Percentiles rank a stretch among this genome's conserved stretches.
Evolutionary conservation across 2,888 invertebrate species (phyloP).

Genomic region (Xanthia togata): DNA sequence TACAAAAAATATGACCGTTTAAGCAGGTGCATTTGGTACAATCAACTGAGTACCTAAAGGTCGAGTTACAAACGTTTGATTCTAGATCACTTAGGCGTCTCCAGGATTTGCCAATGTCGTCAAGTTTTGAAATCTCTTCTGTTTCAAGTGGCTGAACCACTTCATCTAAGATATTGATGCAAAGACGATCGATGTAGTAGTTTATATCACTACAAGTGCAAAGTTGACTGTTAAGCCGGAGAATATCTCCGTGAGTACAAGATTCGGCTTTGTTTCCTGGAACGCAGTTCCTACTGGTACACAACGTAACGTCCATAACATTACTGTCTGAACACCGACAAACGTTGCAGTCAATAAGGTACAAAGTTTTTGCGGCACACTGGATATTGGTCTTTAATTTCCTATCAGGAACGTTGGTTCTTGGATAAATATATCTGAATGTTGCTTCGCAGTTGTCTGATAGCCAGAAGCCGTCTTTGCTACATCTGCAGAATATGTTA

Average conservation of each 20-base stretch:
- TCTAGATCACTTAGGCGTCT: constrained; percentile 36
- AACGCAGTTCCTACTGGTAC: constrained; percentile 74
- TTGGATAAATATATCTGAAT: constrained; percentile 66
- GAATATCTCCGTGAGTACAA: constrained; percentile 74
- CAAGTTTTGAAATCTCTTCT: constrained; percentile 58
- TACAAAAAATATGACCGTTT: constrained; percentile 59
- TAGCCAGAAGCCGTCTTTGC: constrained; percentile 71
- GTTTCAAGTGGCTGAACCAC: constrained; percentile 65
- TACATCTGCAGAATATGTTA: constrained; percentile 74
- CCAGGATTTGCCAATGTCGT: constrained; percentile 60
- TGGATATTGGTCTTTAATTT: constrained; percentile 65
- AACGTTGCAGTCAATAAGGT: constrained; percentile 77
- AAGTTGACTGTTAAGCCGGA: constrained; percentile 70
- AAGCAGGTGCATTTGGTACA: constrained; percentile 75
- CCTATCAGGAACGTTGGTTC: constrained; percentile 24
- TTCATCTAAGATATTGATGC: constrained; percentile 64
- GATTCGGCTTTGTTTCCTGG: constrained; percentile 69
- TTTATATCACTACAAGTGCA: constrained; percentile 77
- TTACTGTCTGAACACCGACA: constrained; percentile 72
- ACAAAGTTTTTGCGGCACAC: constrained; percentile 70
- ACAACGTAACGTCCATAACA: constrained; percentile 64
- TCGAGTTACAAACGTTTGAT: constrained; percentile 27
- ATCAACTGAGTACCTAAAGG: constrained; percentile 66
- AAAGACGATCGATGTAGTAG: constrained; percentile 75
- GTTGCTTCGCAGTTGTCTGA: constrained; percentile 71